A percentile compares a stretch with the other conserved stretches of the same genome.
These are phyloP conservation scores for Tipula lateralis DNA, from an alignment of 2,888 invertebrate species.

Conservation along the genomic window DNA sequence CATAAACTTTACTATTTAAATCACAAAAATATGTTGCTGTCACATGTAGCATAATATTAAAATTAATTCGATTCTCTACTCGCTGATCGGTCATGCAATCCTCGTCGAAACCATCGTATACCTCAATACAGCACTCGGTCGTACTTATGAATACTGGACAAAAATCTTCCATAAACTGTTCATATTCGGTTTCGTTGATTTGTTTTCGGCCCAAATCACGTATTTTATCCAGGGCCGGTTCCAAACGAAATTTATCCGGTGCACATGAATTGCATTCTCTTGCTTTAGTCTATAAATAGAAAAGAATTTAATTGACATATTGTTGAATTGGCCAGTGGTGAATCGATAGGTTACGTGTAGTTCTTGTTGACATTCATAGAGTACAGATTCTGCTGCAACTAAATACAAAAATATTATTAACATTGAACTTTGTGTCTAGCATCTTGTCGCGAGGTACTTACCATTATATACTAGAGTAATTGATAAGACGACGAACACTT, in stretches of 20 bases:
- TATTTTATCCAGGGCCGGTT: background rate
- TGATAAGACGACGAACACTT: background rate
- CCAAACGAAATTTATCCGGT: background rate
- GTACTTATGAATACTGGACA: background rate
- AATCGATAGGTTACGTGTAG: background rate
- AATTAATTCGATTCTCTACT: background rate
- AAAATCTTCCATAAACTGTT: background rate
- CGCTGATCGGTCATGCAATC: background rate
- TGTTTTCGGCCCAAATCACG: background rate
- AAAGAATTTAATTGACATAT: background rate
- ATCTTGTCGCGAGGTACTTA: background rate
- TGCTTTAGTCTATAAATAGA: background rate
- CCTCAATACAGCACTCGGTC: background rate
- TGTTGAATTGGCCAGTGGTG: background rate
- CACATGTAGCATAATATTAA: background rate
- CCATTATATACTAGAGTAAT: background rate
- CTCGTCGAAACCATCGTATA: background rate
- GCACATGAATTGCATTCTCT: background rate
- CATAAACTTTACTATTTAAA: background rate
- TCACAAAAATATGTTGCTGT: background rate
- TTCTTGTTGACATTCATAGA: background rate
- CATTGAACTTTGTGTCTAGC: background rate
- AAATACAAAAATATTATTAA: background rate
- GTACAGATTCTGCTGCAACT: background rate
- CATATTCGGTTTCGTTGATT: background rate